These are phyloP conservation scores for Pherbina coryleti DNA, from an alignment of 2,888 invertebrate species.

Conservation along the genomic window DNA sequence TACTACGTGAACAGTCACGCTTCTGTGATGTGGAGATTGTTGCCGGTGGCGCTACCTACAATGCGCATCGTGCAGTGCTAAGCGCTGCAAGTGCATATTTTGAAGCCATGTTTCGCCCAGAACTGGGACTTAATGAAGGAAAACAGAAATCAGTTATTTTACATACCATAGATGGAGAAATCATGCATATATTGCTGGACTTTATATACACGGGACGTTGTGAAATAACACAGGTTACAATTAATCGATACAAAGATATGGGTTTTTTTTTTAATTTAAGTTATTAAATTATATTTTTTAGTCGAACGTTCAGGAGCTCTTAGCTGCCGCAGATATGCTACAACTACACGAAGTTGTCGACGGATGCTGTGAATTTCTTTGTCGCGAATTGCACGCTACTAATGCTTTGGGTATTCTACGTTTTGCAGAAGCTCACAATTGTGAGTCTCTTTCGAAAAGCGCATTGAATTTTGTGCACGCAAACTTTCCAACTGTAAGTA, in stretches of 20 bases:
- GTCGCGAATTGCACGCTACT: constrained; percentile 85
- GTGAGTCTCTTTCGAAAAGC: constrained; percentile 80
- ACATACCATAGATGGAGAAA: constrained; percentile 81
- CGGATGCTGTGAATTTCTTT: constrained; percentile 87
- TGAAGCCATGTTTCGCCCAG: constrained; percentile 91
- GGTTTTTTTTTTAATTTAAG: not conserved
- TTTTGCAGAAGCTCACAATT: constrained; percentile 91
- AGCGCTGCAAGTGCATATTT: constrained; percentile 93
- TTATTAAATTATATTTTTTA: constrained; percentile 42
- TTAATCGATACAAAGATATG: not conserved
- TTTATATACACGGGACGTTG: constrained; percentile 87
- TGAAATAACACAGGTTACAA: constrained; percentile 66
- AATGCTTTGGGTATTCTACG: constrained; percentile 92
- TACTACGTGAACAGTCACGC: constrained; percentile 79
- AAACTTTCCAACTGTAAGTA: constrained; percentile 83
- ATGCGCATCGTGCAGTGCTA: constrained; percentile 87
- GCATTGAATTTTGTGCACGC: constrained; percentile 86
- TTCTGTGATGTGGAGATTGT: constrained; percentile 90
- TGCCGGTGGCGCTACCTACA: constrained; percentile 79
- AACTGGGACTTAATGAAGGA: constrained; percentile 81
- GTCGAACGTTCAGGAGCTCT: constrained; percentile 88
- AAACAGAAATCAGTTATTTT: constrained; percentile 84
- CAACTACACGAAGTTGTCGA: constrained; percentile 86
- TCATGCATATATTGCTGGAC: constrained; percentile 82
- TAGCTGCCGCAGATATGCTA: constrained; percentile 92